Conservation (phyloP, 2,888 invertebrate species). For the Sarcophaga caerulescens region DNA sequence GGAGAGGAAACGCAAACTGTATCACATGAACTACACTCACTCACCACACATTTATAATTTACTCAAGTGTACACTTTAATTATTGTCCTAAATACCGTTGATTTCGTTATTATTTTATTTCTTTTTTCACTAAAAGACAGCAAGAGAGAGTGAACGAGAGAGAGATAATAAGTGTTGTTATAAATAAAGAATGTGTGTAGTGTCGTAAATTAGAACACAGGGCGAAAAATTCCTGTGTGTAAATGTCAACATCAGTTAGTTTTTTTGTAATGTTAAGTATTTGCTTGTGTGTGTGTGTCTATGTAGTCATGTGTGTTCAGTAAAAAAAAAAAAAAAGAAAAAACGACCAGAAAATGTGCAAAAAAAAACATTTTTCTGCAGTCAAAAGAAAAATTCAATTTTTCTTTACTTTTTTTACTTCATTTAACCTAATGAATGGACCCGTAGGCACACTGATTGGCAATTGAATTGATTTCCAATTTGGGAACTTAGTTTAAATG, state of each 20-base stretch:
- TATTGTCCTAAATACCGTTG: conserved; percentile 26
- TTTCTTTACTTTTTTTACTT: conserved; percentile 55
- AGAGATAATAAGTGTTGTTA: too few relatives aligned
- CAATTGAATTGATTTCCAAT: conserved; percentile 49
- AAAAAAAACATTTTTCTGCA: too few relatives aligned
- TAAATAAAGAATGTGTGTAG: neutral
- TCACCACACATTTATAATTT: neutral
- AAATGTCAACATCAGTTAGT: neutral
- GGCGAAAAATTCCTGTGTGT: neutral
- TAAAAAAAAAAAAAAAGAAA: neutral
- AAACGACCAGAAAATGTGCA: neutral
- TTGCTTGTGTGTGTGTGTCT: too few relatives aligned
- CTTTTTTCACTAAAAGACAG: neutral
- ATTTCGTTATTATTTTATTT: too few relatives aligned
- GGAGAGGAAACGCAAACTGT: neutral
- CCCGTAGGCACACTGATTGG: conserved; percentile 35
- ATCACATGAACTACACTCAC: neutral
- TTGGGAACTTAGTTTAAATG: neutral
- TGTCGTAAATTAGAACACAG: neutral
- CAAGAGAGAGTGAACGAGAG: too few relatives aligned
- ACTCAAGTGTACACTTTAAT: conserved; percentile 28
- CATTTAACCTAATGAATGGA: conserved; percentile 50
- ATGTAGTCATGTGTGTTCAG: neutral
- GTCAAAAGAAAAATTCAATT: conserved; percentile 48
- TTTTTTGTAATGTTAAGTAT: too few relatives aligned